phyloP scores from a whole-genome alignment of 2,888 invertebrate species.

The Drosophila basisetae region DNA sequence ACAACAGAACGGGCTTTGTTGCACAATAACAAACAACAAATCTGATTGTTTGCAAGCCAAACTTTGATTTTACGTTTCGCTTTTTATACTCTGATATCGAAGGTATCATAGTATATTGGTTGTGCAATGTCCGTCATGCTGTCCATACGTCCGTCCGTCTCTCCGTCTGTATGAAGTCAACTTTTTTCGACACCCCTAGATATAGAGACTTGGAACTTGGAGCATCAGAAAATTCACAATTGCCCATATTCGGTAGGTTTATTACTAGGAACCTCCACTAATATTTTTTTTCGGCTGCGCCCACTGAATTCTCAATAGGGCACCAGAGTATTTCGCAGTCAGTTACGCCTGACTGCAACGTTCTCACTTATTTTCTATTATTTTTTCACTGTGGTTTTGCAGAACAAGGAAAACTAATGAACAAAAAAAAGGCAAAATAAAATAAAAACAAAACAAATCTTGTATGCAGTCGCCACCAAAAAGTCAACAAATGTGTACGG shows the following conservation, averaged over 20 bases:
- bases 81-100: conserved; percentile 2
- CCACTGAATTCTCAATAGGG: not conserved
- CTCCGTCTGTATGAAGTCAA: too few species aligned
- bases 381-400: conserved; percentile 46
- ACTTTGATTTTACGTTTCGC: conserved; percentile 50
- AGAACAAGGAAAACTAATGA: conserved; percentile 40
- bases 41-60: conserved; percentile 71
- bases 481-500: conserved; percentile 52
- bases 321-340: not conserved
- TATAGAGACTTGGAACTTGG: too few species aligned
- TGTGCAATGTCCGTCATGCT: not conserved
- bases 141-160: too few species aligned
- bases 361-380: not conserved
- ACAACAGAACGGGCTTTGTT: conserved; percentile 52
- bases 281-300: not conserved
- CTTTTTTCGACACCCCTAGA: too few species aligned
- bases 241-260: not conserved
- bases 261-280: not conserved
- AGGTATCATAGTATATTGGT: conserved; percentile 5
- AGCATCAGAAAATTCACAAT: too few species aligned
- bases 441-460: conserved; percentile 39
- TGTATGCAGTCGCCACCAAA: conserved; percentile 56
- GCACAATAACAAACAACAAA: conserved; percentile 69
- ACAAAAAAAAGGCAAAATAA: conserved; percentile 17
- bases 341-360: not conserved